Base-by-base conservation (phyloP, 2,888 invertebrate species). In the Heliconius sara region DNA sequence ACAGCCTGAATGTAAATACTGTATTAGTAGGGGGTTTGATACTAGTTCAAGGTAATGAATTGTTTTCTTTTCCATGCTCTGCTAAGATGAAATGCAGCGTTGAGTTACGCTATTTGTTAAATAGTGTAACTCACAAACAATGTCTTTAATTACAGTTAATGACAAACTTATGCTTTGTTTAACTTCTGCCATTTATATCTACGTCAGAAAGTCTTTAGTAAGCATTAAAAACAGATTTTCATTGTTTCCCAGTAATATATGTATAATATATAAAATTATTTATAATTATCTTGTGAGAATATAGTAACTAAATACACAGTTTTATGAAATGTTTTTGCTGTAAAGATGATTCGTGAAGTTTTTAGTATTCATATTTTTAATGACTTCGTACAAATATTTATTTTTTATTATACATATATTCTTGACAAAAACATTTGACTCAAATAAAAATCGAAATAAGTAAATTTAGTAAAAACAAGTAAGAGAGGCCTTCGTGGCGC, bases 211-310 rank as follows among this genome's bases (percentile, higher is more conserved):
- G 27, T 65, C 27, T 25, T n/a, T 3, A 67, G 65, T 6, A 22
- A 67, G 22, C 39, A 39, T 68, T 68, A 39, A n/a, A 68, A 68
- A 34, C n/a, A 68, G 39, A 39, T 68, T 68, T 68, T 68, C n/a
- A 13, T 68, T 68, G 68, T 68, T n/a, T n/a, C 68, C n/a, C n/a
- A 68, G 22, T 68, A 67, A n/a, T 34, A 34, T 67, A 10, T 39
- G 66, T 39, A 67, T n/a, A 68, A 13, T 68, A 68, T 39, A 68
- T 39, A 39, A n/a, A 39, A 68, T 68, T 39, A 16, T 67, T 34
- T 67, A 67, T 39, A 68, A 68, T 68, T 68, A 68, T 68, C 43
- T 43, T 43, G 68, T 68, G 68, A 43, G 43, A 68, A 68, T 43
- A 43, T 68, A 43, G 13, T 6, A 43, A 16, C n/a, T 68, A 43